Conservation (phyloP, 2,888 invertebrate genomes). For the Flexamia atlantica region DNA sequence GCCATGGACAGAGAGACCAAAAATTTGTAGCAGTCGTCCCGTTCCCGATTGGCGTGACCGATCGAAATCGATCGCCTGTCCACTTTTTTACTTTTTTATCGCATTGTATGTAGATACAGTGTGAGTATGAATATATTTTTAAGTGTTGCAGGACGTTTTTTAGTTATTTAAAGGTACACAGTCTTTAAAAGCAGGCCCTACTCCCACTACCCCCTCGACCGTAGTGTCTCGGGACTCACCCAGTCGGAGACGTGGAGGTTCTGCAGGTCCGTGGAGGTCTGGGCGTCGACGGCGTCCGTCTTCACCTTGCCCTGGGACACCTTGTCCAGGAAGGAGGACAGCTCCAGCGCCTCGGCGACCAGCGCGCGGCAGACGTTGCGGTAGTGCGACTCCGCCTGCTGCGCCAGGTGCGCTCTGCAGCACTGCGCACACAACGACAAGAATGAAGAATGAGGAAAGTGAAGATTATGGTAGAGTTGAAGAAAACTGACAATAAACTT, state of each 20-base stretch:
- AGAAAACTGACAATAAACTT: too few species aligned
- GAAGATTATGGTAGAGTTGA: neutral
- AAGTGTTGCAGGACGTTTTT: too few species aligned
- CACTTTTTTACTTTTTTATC: too few species aligned
- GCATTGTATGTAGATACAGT: too few species aligned
- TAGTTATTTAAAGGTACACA: too few species aligned
- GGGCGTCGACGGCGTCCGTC: conserved; percentile 75
- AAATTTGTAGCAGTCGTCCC: too few species aligned
- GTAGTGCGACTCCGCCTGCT: conserved; percentile 86
- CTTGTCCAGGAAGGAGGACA: conserved; percentile 93
- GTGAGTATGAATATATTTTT: too few species aligned
- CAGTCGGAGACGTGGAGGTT: conserved; percentile 93
- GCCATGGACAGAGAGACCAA: too few species aligned
- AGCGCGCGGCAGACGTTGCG: conserved; percentile 95
- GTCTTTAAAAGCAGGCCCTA: too few species aligned
- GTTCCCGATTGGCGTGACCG: too few species aligned
- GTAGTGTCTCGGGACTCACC: conserved; percentile 79
- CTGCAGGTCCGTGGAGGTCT: conserved; percentile 85
- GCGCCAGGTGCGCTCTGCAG: conserved; percentile 77
- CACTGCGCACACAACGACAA: conserved; percentile 73
- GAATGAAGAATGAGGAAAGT: conserved; percentile 55
- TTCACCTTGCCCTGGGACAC: conserved; percentile 82
- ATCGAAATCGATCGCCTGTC: too few species aligned
- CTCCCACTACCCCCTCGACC: too few species aligned
- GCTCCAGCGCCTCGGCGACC: conserved; percentile 93